Conservation (phyloP, 30 jellyfish, hydroid and myxozoan species). For the Phacellophora camtschatica region DNA sequence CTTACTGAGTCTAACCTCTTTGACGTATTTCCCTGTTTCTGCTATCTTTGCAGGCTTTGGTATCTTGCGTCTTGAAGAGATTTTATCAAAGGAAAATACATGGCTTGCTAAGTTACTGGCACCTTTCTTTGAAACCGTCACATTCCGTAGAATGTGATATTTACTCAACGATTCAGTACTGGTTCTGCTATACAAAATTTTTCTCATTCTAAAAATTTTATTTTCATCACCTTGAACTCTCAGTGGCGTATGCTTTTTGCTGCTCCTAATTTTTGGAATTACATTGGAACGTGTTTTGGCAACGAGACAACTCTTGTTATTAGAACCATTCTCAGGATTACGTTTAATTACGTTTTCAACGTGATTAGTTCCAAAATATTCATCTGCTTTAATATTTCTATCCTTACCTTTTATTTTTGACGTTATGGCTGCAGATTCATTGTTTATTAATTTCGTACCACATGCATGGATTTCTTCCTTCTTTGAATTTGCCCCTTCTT, state of each 20-base stretch:
- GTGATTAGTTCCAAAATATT: too few species aligned
- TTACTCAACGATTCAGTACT: background rate
- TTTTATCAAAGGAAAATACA: background rate
- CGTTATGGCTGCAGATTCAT: too few species aligned
- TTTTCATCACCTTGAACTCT: background rate
- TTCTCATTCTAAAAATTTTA: conserved; percentile 2
- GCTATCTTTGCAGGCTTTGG: background rate
- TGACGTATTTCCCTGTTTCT: background rate
- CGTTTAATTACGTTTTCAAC: too few species aligned
- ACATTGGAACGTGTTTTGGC: too few species aligned
- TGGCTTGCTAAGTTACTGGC: conserved; percentile 26
- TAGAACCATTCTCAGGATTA: too few species aligned
- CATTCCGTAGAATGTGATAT: conserved; percentile 24
- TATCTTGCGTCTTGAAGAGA: background rate
- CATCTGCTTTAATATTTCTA: too few species aligned
- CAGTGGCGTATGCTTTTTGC: background rate
- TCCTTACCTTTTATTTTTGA: too few species aligned
- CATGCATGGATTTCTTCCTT: too few species aligned
- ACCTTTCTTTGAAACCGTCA: conserved; percentile 31
- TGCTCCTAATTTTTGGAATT: too few species aligned
- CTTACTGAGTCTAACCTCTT: conserved; percentile 28
- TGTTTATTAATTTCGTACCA: too few species aligned
- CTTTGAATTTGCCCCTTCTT: too few species aligned
- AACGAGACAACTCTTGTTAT: too few species aligned
- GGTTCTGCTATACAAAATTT: conserved; percentile 22